Conservation (phyloP, 1,140 invertebrate genomes). For the Drosophila rhopaloa region DNA sequence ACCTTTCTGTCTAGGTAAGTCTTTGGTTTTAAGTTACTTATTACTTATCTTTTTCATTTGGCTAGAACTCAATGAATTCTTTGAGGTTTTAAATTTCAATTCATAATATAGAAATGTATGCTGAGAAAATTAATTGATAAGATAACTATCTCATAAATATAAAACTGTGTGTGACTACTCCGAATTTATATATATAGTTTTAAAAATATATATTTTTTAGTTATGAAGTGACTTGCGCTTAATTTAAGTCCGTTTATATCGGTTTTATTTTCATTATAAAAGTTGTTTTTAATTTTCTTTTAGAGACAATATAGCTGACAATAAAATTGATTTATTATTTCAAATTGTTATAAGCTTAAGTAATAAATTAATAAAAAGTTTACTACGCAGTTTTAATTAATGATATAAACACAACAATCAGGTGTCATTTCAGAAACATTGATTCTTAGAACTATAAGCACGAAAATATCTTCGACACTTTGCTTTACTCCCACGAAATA, state of each 20-base stretch:
- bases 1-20: background rate
- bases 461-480: background rate
- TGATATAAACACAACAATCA: background rate
- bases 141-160: too few relatives aligned
- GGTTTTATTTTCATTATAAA: background rate
- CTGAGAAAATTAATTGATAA: too few relatives aligned
- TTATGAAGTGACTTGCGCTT: too few relatives aligned
- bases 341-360: background rate
- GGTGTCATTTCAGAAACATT: background rate
- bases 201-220: too few relatives aligned
- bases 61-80: too few relatives aligned
- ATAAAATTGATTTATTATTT: constrained; percentile 8
- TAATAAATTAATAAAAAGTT: constrained; percentile 3
- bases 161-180: too few relatives aligned
- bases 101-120: too few relatives aligned
- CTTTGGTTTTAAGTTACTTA: too few relatives aligned
- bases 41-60: too few relatives aligned
- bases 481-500: background rate
- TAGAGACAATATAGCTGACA: background rate
- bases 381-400: constrained; percentile 45
- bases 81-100: too few relatives aligned
- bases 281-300: background rate
- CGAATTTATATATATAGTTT: too few relatives aligned
- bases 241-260: too few relatives aligned
- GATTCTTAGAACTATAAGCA: background rate